A percentile compares a stretch with the other conserved stretches of the same genome.
Evolutionary conservation across 1,140 invertebrate genomes (phyloP).

Genomic region (Patella vulgata): DNA sequence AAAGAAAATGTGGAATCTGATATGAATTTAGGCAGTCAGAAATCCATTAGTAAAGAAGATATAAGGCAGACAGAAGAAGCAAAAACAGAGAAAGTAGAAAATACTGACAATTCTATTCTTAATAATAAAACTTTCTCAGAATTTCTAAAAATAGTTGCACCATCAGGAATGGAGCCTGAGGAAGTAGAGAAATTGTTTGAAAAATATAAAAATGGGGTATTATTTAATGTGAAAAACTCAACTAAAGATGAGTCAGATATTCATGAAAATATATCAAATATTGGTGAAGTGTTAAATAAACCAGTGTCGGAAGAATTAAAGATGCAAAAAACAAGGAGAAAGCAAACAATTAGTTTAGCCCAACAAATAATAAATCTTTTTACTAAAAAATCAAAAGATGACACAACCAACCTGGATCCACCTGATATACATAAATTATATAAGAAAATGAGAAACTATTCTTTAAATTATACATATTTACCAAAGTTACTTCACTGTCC

Average conservation of each 20-base stretch:
- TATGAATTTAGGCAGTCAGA: conserved; percentile 3
- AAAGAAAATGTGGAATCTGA: no score
- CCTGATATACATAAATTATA: conserved; percentile 73
- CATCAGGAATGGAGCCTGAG: no score
- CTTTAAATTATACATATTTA: conserved; percentile 70
- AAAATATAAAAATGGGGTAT: no score
- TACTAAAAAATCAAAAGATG: conserved; percentile 28
- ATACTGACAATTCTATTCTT: neutral
- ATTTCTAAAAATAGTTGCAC: no score
- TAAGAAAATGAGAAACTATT: conserved; percentile 69
- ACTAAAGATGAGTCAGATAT: neutral
- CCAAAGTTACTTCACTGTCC: conserved; percentile 73
- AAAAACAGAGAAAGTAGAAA: neutral
- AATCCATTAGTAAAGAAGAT: conserved; percentile 10
- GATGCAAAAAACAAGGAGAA: conserved; percentile 2
- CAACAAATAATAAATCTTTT: conserved; percentile 23
- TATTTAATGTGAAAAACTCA: conserved; percentile 3
- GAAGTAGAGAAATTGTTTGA: no score
- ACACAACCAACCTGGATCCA: conserved; percentile 52
- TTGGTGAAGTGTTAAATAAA: neutral
- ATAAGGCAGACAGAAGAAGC: neutral
- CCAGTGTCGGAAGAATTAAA: neutral
- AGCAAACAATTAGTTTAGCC: conserved; percentile 18
- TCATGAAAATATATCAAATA: neutral
- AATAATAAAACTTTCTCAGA: no score